Evolutionary conservation across 1,140 invertebrate species (phyloP).

Genomic region (Lepidurus couesii): DNA sequence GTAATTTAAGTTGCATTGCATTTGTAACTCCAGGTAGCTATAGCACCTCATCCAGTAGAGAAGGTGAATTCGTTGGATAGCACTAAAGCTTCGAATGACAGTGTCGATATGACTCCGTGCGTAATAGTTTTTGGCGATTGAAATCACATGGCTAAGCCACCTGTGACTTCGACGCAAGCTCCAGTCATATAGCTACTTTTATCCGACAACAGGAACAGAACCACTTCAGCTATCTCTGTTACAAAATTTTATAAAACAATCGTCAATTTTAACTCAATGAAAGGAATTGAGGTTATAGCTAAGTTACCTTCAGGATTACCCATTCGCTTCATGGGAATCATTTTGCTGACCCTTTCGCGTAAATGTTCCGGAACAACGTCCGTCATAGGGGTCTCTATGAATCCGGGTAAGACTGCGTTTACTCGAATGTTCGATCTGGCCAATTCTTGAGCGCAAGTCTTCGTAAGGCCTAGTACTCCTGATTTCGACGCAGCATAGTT

Average conservation of each 20-base stretch:
- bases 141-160: slow-evolving; percentile 51
- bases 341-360: slow-evolving; percentile 54
- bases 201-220: slow-evolving; percentile 72
- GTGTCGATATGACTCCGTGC: no score
- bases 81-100: not conserved
- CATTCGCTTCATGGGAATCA: slow-evolving; percentile 62
- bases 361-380: slow-evolving; percentile 67
- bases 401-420: slow-evolving; percentile 77
- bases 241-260: slow-evolving; percentile 38
- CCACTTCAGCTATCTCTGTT: slow-evolving; percentile 79
- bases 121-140: not conserved
- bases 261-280: slow-evolving; percentile 9
- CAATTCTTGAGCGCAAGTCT: slow-evolving; percentile 76
- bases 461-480: slow-evolving; percentile 77
- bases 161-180: slow-evolving; percentile 70
- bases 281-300: not conserved
- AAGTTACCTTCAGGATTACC: slow-evolving; percentile 64
- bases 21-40: no score
- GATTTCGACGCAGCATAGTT: slow-evolving; percentile 88
- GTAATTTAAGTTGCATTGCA: no score
- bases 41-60: no score
- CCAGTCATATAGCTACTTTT: slow-evolving; percentile 81
- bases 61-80: not conserved
- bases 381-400: slow-evolving; percentile 79
- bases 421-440: slow-evolving; percentile 61